A percentile compares a stretch with the other conserved stretches of the same genome.
phyloP scores from a whole-genome alignment of 2,113 vertebrate genomes.

The Dasyornis broadbenti region DNA sequence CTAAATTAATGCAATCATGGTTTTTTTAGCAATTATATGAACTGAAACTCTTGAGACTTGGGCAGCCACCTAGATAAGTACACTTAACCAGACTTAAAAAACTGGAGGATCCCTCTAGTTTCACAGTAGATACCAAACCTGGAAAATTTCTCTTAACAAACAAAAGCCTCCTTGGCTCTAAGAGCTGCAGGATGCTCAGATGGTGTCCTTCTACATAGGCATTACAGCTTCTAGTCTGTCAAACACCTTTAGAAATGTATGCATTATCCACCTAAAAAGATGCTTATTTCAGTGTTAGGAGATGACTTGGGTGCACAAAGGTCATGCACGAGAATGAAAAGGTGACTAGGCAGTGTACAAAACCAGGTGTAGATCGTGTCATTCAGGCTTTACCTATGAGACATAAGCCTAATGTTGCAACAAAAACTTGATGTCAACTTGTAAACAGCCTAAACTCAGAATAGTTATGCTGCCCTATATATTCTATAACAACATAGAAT shows the following conservation, averaged over 20 bases:
- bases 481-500: neutral
- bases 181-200: neutral
- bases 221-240: neutral
- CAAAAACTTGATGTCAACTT: neutral
- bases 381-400: neutral
- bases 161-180: neutral
- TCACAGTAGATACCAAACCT: neutral
- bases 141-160: neutral
- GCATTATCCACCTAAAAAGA: neutral
- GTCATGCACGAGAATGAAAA: neutral
- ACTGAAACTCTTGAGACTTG: neutral
- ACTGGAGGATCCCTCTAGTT: neutral
- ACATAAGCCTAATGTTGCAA: neutral
- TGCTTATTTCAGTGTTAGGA: neutral
- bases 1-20: neutral
- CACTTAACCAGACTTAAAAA: neutral
- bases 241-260: neutral
- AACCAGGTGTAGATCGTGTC: neutral
- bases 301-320: neutral
- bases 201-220: neutral
- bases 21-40: neutral
- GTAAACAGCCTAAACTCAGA: neutral
- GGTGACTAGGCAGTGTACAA: neutral
- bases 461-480: neutral
- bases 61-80: neutral